Evolutionary conservation across 2,113 vertebrate genomes (phyloP), one percentile per base, ranked within the genome.

Genomic region (Myiopsitta monachus): DNA sequence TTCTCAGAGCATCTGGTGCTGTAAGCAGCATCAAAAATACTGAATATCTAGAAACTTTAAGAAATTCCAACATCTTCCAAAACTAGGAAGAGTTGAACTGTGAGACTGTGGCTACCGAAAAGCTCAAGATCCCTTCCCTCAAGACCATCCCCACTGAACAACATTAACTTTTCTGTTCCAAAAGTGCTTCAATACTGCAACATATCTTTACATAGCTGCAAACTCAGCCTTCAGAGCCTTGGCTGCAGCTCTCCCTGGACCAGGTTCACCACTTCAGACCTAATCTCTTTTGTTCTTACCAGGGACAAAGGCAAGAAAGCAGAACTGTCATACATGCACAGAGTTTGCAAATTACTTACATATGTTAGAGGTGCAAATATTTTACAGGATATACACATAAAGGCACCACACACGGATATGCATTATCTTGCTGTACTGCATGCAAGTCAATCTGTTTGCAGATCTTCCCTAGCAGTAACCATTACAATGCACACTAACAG

Each of bases 121-220:
- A 16, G 0, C 19, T 6, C 1, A 19, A 69, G 57, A 24, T 0
- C 16, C 6, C 26, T 36, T 51, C 73, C 44, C 36, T 36, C 3
- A 39, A 54, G 38, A 36, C 15, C 54, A 39, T 7, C 7, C 4
- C 13, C 46, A 18, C 0, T 9, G 11, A 39, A 55, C 0, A 0
- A 41, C 18, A 16, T 5, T 4, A 75, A 66, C 0, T 8, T 33
- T 26, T 26, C 75, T 47, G 36, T 43, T 68, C 47, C 72, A 18
- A 27, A 33, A 1, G 36, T 6, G 9, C 4, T 83, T 49, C 73
- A 10, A 47, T 28, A 14, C 2, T 51, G 33, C 17, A 38, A 54
- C 30, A 22, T 38, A 41, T 54, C 43, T 63, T 92, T 7, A 41
- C 16, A 7, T 27, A 9, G 31, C n/a, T 33, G 33, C 30, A 41